Evolutionary conservation across 2,888 invertebrate genomes (phyloP).

Genomic region (Ametastegia equiseti): DNA sequence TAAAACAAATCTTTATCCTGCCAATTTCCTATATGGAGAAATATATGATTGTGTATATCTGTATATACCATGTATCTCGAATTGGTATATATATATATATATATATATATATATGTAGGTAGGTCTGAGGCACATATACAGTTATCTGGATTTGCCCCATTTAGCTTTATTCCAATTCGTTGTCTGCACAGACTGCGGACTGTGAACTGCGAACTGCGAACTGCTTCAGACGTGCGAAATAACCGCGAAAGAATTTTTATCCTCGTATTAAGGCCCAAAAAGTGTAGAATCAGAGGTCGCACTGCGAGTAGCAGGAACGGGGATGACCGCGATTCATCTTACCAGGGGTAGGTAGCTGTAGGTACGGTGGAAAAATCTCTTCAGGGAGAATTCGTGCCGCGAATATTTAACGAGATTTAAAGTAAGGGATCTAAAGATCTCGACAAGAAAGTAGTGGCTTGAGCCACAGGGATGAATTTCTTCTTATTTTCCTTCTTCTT

Average conservation of each 20-base stretch:
- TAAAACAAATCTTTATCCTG: neutral
- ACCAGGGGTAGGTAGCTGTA: too few relatives aligned
- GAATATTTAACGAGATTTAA: constrained; percentile 39
- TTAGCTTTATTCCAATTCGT: neutral
- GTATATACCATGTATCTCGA: too few relatives aligned
- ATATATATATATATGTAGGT: too few relatives aligned
- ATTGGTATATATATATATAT: too few relatives aligned
- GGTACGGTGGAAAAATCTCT: constrained; percentile 9
- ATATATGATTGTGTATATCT: too few relatives aligned
- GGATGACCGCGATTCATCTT: constrained; percentile 23
- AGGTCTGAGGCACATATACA: too few relatives aligned
- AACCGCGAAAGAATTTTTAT: neutral
- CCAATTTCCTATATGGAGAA: neutral
- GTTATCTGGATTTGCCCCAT: too few relatives aligned
- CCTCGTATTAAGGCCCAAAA: neutral
- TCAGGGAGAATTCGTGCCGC: constrained; percentile 13
- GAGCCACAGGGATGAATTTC: neutral
- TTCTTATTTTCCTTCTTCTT: neutral
- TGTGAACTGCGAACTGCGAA: too few relatives aligned
- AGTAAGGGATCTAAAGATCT: constrained; percentile 34
- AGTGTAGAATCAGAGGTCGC: constrained; percentile 21
- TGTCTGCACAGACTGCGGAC: too few relatives aligned
- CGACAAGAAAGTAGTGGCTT: neutral
- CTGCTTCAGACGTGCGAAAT: neutral
- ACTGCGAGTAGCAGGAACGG: too few relatives aligned